Base-by-base conservation (phyloP, 2,113 vertebrate genomes). In the Halcyon malimbica region DNA sequence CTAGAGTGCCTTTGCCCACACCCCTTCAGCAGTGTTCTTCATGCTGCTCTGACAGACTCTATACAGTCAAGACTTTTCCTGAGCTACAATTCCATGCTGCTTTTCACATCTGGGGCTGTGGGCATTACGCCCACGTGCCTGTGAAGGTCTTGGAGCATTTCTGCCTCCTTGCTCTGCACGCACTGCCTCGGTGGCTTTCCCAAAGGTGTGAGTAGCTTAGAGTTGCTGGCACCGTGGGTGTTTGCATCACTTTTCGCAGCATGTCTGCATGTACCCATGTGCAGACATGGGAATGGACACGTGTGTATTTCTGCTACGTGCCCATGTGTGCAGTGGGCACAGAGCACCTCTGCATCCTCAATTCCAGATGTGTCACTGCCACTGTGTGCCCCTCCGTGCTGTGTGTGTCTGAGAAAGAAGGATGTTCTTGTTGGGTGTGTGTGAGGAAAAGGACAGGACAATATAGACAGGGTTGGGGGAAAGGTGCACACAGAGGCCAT, bases 401-500 rank as follows among this genome's bases (percentile, higher is more conserved):
- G 53, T 11, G 42, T 4, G 25, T 5, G 53, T 4, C 42, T 9
- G 92, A 83, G 85, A 11, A 5, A 14, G 80, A 57, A 93, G 81
- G 81, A 2, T 13, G 56, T 29, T 81, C 88, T 68, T 11, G 17
- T 77, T 5, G 95, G 95, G 96, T 91, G 93, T 23, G 88, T 92
- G 93, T 96, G 89, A 87, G 94, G 60, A 92, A 90, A 69, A 95
- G 97, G 97, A 95, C 93, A 46, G 90, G 79, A 87, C 89, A 91
- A 95, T 95, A 93, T 97, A 97, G 96, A 93, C 96, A 80, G 96
- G 98, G 98, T 98, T 98, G 95, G 97, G 98, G 97, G 97, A 97
- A 98, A 98, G 98, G 98, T 95, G 98, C 98, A 98, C 81, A 5
- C 79, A 95, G 97, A 98, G 98, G 98, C 97, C 98, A 97, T 48